phyloP scores from a whole-genome alignment of 2,888 invertebrate genomes.

The Bruchidius siliquastri region DNA sequence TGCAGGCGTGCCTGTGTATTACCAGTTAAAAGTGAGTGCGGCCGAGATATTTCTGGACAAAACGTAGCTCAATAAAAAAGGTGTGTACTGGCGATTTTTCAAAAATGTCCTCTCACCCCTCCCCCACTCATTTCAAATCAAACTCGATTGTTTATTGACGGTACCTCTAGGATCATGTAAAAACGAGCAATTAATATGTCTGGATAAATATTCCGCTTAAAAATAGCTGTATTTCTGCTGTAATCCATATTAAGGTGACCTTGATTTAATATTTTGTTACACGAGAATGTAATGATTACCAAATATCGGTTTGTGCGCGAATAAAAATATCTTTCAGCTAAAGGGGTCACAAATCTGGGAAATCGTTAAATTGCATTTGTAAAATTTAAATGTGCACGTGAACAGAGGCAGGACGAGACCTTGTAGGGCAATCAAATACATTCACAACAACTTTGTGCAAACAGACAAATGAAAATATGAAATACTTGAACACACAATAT shows the following conservation, averaged over 20 bases:
- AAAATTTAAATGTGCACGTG: background rate
- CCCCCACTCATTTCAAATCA: constrained; percentile 38
- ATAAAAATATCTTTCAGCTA: constrained; percentile 14
- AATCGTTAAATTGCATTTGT: constrained; percentile 7
- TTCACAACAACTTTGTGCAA: background rate
- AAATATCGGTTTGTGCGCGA: constrained; percentile 13
- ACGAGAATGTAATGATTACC: constrained; percentile 22
- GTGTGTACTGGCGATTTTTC: constrained; percentile 29
- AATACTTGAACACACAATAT: background rate
- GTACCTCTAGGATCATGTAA: constrained; percentile 23
- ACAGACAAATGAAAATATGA: background rate
- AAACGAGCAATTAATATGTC: constrained; percentile 26
- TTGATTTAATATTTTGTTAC: constrained; percentile 25
- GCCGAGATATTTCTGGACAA: constrained; percentile 44
- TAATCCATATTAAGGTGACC: constrained; percentile 24
- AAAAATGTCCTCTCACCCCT: constrained; percentile 35
- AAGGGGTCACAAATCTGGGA: constrained; percentile 26
- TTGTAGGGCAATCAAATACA: background rate
- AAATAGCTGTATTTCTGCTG: constrained; percentile 1
- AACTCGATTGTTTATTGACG: constrained; percentile 32
- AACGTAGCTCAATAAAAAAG: constrained; percentile 34
- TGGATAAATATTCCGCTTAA: constrained; percentile 18
- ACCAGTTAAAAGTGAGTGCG: constrained; percentile 44
- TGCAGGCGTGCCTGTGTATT: constrained; percentile 48
- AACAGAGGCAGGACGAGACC: background rate